Evolutionary conservation across 1,140 invertebrate species (phyloP), one percentile per base, ranked within the genome.

Genomic region (Vanessa atalanta): DNA sequence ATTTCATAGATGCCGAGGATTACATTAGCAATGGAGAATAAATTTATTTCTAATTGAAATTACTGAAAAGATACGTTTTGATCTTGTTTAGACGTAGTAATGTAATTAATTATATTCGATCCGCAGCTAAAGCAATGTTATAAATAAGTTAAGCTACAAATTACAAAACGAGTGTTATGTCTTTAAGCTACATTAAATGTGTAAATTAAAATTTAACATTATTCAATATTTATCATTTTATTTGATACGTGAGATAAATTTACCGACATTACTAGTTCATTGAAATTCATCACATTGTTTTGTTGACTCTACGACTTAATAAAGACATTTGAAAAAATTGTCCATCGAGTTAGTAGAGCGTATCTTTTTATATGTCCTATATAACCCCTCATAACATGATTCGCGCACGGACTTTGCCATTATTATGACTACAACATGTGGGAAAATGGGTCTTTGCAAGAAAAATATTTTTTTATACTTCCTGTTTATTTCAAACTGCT

Each of bases 401-500:
- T 64, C 13, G 43, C 15, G 47, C 15, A 53, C 23, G 11, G 5
- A 26, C 14, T 37, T 31, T 20, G n/a, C 48, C 65, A 67, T 73
- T 63, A 26, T 63, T 20, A 50, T 60, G 11, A 7, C 31, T 43
- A 37, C 37, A 20, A 20, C 43, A 31, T n/a, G 13, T 23, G 51
- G 50, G 31, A 68, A 43, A 67, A 77, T 74, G 69, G 23, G 20
- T 47, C 69, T 51, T 47, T 57, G 57, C n/a, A 50, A 60, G 23
- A 48, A 64, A 23, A 70, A 60, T 47, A 48, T 65, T 48, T 37
- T 83, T 57, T 71, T 84, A 31, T 77, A 72, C 53, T 75, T 82
- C 50, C 60, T 85, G 14, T 50, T 80, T 26, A 57, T 79, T 69
- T 57, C 66, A 37, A 65, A 79, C 64, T 77, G 77, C 69, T 72